phyloP scores from a whole-genome alignment of 1,140 invertebrate genomes.

The Drosophila ambigua region DNA sequence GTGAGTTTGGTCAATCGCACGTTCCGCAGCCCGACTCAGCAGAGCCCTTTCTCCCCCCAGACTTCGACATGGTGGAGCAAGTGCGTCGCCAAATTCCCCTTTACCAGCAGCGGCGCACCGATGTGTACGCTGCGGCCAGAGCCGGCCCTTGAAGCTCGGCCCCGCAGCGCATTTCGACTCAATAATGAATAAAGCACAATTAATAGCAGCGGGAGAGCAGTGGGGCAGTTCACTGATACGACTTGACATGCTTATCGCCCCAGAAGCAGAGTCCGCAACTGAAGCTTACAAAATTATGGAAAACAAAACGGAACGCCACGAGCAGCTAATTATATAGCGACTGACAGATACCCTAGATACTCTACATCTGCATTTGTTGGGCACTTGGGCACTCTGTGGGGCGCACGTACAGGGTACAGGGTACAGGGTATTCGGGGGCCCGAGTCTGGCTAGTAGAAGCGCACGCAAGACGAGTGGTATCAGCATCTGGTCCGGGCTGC shows the following conservation, averaged over 20 bases:
- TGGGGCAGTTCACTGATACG: conserved; percentile 63
- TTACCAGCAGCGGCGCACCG: conserved; percentile 89
- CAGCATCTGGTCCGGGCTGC: background rate
- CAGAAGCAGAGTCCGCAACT: background rate
- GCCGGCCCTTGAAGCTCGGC: conserved; percentile 5
- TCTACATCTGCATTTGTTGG: too few relatives aligned
- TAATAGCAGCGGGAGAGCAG: conserved; percentile 56
- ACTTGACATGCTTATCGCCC: conserved; percentile 55
- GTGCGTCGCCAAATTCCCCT: conserved; percentile 93
- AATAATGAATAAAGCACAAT: conserved; percentile 42
- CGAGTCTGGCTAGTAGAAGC: background rate
- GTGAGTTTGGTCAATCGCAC: conserved; percentile 54
- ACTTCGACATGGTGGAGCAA: conserved; percentile 89
- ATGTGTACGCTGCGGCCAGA: conserved; percentile 87
- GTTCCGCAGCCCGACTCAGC: too few relatives aligned
- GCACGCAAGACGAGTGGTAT: conserved; percentile 14
- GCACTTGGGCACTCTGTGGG: background rate
- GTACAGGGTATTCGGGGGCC: background rate
- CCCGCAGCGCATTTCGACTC: conserved; percentile 9
- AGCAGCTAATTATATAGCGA: too few relatives aligned
- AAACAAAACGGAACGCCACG: too few relatives aligned
- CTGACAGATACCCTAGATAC: too few relatives aligned
- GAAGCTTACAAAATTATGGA: too few relatives aligned
- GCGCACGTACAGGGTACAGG: background rate
- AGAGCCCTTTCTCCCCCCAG: conserved; percentile 84